Percentiles rank a stretch among this genome's conserved stretches.
These are phyloP conservation scores for Formica aserva DNA, from an alignment of 2,888 invertebrate species.

Conservation along the genomic window DNA sequence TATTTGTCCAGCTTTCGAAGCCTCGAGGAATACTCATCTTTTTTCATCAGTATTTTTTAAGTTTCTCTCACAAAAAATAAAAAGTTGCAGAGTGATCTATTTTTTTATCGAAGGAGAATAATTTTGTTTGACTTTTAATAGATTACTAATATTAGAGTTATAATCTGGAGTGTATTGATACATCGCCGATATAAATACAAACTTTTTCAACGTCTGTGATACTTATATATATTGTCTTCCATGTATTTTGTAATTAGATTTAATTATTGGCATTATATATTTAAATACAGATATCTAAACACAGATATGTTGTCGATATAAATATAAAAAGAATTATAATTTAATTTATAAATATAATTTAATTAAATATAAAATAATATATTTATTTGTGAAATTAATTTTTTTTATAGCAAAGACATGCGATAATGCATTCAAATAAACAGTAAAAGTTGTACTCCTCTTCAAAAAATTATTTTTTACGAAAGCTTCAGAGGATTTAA, in stretches of 20 bases:
- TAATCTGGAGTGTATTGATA: neutral
- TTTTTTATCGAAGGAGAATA: neutral
- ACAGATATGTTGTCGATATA: neutral
- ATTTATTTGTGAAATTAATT: neutral
- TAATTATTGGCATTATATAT: neutral
- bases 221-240: neutral
- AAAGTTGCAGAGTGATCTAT: neutral
- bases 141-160: neutral
- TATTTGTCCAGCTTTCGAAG: slow-evolving; percentile 70
- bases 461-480: slow-evolving; percentile 6
- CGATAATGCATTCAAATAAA: neutral
- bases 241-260: neutral
- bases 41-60: slow-evolving; percentile 14
- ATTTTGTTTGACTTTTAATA: neutral
- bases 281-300: neutral
- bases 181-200: neutral
- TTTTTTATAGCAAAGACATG: neutral
- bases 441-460: neutral
- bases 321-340: neutral
- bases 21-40: slow-evolving; percentile 46
- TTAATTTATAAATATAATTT: slow-evolving; percentile 8
- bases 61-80: slow-evolving; percentile 43
- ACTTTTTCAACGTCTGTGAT: neutral
- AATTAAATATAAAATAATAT: slow-evolving; percentile 2
- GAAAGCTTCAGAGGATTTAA: neutral